phyloP scores from a whole-genome alignment of 2,888 invertebrate species.

The Stenoptilia bipunctidactyla region DNA sequence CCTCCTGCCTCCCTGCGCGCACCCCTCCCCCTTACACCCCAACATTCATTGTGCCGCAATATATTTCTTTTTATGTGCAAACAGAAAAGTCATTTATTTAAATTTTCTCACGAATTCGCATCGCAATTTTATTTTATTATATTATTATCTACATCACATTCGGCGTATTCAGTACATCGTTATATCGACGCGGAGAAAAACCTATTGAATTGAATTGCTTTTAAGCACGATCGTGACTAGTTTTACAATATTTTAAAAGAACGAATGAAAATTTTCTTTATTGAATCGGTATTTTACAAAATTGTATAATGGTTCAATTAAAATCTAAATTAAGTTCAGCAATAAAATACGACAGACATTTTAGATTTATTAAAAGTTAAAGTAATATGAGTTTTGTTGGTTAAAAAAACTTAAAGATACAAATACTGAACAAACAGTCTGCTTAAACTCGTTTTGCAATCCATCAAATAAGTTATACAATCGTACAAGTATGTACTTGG shows the following conservation, averaged over 20 bases:
- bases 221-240: conserved; percentile 22
- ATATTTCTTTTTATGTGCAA: conserved; percentile 73
- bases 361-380: too few species aligned
- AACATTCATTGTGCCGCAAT: conserved; percentile 72
- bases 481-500: too few species aligned
- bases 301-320: too few species aligned
- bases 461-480: too few species aligned
- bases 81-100: conserved; percentile 72
- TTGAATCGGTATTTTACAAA: background rate
- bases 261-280: conserved; percentile 2
- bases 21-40: conserved; percentile 43
- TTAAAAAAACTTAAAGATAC: too few species aligned
- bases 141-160: conserved; percentile 68
- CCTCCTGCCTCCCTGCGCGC: conserved; percentile 21
- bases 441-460: too few species aligned
- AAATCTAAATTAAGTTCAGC: too few species aligned
- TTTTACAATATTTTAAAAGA: conserved; percentile 11
- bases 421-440: too few species aligned
- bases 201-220: conserved; percentile 18
- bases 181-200: conserved; percentile 21
- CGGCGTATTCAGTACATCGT: conserved; percentile 51
- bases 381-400: too few species aligned
- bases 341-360: too few species aligned
- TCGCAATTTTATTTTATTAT: conserved; percentile 71
- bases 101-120: conserved; percentile 72